Conservation (phyloP, 1,140 invertebrate species). For the Euwallacea similis region DNA sequence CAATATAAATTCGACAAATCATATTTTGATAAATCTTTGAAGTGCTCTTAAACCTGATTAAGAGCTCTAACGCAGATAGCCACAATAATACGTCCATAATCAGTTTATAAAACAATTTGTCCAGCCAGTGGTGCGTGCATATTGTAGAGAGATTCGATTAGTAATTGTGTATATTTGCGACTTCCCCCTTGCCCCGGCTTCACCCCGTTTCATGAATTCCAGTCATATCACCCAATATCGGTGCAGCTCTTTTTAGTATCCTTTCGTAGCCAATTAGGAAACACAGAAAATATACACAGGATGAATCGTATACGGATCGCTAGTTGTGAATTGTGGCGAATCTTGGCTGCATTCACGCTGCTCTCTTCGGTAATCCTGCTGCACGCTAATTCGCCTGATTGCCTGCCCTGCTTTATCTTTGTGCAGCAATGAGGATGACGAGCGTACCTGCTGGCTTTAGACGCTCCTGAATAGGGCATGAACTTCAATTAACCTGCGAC, state of each 20-base stretch:
- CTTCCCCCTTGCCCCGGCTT: too few species aligned
- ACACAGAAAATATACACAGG: conserved; percentile 31
- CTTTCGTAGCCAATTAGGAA: conserved; percentile 44
- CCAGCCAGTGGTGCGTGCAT: conserved; percentile 53
- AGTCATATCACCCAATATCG: too few species aligned
- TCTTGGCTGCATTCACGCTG: conserved; percentile 45
- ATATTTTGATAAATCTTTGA: conserved; percentile 6
- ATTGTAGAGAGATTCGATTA: conserved; percentile 54
- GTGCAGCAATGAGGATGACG: conserved; percentile 48
- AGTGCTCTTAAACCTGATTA: conserved; percentile 42
- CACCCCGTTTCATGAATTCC: too few species aligned
- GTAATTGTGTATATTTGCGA: conserved; percentile 50
- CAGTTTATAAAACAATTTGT: conserved; percentile 57
- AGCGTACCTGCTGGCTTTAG: conserved; percentile 46
- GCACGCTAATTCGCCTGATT: conserved; percentile 52
- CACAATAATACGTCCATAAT: conserved; percentile 51
- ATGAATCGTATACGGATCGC: conserved; percentile 42
- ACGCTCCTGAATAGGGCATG: conserved; percentile 43
- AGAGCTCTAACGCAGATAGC: conserved; percentile 49
- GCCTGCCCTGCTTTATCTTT: conserved; percentile 52
- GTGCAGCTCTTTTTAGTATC: neutral
- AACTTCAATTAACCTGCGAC: conserved; percentile 50
- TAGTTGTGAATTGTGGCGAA: conserved; percentile 43
- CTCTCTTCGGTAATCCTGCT: conserved; percentile 52
- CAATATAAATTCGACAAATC: neutral